Evolutionary conservation across 2,888 invertebrate genomes (phyloP), one percentile per base, ranked within the genome.

Genomic region (Dyspetes luteomarginatus): DNA sequence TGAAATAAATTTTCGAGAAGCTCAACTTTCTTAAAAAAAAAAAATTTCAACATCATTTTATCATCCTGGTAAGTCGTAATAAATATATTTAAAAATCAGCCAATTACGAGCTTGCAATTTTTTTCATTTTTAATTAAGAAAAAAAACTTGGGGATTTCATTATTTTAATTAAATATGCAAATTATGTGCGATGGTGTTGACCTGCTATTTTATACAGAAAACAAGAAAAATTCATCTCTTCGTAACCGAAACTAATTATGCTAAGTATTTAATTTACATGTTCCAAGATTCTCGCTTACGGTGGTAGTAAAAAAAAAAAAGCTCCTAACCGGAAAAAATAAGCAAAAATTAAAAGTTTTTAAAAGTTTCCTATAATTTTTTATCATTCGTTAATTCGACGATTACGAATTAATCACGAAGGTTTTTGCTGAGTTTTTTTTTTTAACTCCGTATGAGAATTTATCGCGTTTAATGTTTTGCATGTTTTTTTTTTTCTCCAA

Each of bases 181-280:
- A 17, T 4, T 60, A 17, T 36, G 9, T 12, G 24, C 36, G 50
- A 60, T 30, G 1, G 9, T 15, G 12, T 19, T 15, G 24, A 71
- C 30, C 48, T 15, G 15, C 15, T 71, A 48, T 58, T 17, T 30
- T 60, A 60, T 48, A 28, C 48, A n/a, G 50, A n/a, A 17, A 45
- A 30, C 1, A 36, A 36, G 12, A 36, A 2, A 7, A 36, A 36
- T 0, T 36, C 36, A 7, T 36, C 36, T 12, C 36, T 2, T 19
- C 24, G 60, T 24, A 48, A 58, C 19, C 58, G 71, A 71, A 4
- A 30, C 28, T 0, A 30, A 71, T 60, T 50, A 22, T 58, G n/a
- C 22, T 28, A 0, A n/a, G 3, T 3, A 30, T 71, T 71, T 48
- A 28, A 58, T 71, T 60, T n/a, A 30, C 30, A 19, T 28, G n/a